These are phyloP conservation scores for Penaeus monodon DNA, from an alignment of 2,888 invertebrate genomes.

Conservation along the genomic window DNA sequence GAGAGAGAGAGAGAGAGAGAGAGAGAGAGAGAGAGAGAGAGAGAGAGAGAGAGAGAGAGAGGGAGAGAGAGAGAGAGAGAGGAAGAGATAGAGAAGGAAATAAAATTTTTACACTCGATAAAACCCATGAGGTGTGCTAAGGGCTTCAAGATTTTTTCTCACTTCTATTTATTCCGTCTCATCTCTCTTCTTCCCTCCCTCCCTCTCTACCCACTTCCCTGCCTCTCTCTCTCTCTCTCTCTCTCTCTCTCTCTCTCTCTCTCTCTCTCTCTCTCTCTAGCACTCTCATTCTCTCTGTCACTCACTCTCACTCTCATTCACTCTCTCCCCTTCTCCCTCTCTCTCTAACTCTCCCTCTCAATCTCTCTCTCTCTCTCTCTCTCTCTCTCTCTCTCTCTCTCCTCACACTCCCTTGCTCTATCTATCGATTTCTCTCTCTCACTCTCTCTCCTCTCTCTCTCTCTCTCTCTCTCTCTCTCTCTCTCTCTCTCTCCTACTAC, in stretches of 20 bases:
- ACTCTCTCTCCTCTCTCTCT: background rate
- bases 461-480: background rate
- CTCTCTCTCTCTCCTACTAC: background rate
- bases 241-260: background rate
- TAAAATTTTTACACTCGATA: no score
- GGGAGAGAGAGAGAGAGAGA: no score
- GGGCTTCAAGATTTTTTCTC: no score
- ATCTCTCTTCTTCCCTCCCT: background rate
- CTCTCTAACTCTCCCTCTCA: background rate
- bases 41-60: no score
- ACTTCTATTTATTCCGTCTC: background rate
- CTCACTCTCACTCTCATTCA: background rate
- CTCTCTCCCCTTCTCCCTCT: background rate
- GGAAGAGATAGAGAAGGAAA: no score
- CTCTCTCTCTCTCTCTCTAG: background rate
- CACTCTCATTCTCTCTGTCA: no score
- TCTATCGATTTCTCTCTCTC: background rate
- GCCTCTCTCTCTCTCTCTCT: no score
- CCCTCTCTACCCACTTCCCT: background rate
- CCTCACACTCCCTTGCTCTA: background rate
- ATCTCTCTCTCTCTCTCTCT: background rate
- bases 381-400: background rate
- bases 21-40: no score
- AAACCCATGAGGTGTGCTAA: no score
- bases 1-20: no score